Evolutionary conservation across 2,888 invertebrate genomes (phyloP).

Genomic region (Drosophila suboccidentalis): DNA sequence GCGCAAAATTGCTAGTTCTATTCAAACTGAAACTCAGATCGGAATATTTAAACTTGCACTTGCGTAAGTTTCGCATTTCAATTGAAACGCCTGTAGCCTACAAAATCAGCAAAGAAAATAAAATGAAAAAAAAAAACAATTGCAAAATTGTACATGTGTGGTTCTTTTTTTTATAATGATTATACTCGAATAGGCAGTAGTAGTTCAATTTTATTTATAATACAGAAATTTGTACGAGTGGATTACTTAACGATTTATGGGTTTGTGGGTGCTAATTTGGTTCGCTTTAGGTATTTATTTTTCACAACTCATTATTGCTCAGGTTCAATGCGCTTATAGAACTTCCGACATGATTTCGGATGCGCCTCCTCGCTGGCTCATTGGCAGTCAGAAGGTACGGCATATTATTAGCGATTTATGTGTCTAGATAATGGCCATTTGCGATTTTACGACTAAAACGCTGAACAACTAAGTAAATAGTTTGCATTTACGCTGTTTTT

Average conservation of each 20-base stretch:
- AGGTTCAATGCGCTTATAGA: constrained; percentile 67
- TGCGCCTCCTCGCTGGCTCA: constrained; percentile 48
- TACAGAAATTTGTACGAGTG: neutral
- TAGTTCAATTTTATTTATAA: neutral
- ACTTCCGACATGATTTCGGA: constrained; percentile 64
- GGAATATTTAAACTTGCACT: constrained; percentile 47
- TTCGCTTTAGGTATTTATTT: neutral
- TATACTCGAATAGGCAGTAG: neutral
- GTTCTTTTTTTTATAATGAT: neutral
- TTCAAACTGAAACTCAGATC: constrained; percentile 15
- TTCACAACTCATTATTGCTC: constrained; percentile 13
- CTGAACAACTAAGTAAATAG: constrained; percentile 64
- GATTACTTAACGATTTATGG: constrained; percentile 22
- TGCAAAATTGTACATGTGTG: constrained; percentile 7
- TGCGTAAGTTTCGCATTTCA: constrained; percentile 64
- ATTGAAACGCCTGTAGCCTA: constrained; percentile 57
- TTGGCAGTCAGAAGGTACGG: constrained; percentile 61
- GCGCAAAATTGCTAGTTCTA: constrained; percentile 19
- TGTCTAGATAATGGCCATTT: constrained; percentile 66
- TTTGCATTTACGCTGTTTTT: constrained; percentile 34
- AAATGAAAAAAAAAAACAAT: neutral
- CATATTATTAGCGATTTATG: constrained; percentile 73
- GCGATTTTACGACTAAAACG: constrained; percentile 67
- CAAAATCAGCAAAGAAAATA: constrained; percentile 42
- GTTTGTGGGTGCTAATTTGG: constrained; percentile 64